Conservation (phyloP, 2,797 vertebrate genomes). For the Notolepis coatsorum region DNA sequence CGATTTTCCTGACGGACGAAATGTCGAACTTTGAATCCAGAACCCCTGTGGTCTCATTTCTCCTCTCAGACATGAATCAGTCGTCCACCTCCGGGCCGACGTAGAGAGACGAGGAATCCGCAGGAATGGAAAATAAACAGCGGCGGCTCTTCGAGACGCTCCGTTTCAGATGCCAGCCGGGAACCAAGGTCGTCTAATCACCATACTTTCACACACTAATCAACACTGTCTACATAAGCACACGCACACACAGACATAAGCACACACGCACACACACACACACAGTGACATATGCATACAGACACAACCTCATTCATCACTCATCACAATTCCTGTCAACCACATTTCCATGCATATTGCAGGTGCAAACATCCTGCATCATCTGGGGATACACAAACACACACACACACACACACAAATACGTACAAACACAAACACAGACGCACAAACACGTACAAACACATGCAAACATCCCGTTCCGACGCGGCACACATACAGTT, state of each 20-base stretch:
- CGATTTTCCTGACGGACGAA: no score
- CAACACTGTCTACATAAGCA: no score
- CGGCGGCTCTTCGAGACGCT: not conserved
- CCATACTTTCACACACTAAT: not conserved
- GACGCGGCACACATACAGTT: not conserved
- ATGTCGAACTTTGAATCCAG: not conserved
- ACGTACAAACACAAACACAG: not conserved
- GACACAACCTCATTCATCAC: not conserved
- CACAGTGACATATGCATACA: not conserved
- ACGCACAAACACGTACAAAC: not conserved
- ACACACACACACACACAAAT: not conserved
- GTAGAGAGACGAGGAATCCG: slow-evolving; percentile 7
- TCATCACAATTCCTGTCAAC: not conserved
- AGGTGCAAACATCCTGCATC: not conserved
- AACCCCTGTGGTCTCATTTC: not conserved
- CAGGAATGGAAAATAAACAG: slow-evolving; percentile 5
- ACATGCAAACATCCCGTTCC: not conserved
- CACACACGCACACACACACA: not conserved
- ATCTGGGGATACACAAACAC: no score
- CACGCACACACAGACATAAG: no score
- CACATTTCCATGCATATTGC: not conserved
- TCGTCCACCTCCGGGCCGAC: slow-evolving; percentile 4
- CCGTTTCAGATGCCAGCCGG: slow-evolving; percentile 15
- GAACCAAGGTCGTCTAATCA: slow-evolving; percentile 6
- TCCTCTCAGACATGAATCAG: not conserved